Conservation (phyloP, 2,797 vertebrate species). For the Peromyscus eremicus region DNA sequence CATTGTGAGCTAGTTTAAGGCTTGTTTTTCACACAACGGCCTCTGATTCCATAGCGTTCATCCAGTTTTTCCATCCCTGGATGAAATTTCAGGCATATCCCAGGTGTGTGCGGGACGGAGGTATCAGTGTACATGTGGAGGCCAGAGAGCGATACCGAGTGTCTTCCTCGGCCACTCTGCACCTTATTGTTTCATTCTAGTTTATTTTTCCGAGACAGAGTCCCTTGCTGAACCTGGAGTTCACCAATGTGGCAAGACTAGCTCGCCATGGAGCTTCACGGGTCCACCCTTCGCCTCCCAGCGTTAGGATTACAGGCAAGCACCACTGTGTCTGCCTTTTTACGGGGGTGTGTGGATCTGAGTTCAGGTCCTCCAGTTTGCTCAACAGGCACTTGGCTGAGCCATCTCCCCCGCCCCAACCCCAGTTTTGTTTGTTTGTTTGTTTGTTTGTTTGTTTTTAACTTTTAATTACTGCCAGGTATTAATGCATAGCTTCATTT, state of each 20-base stretch:
- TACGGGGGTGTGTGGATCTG: background rate
- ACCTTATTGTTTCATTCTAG: background rate
- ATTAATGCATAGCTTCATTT: slow-evolving; percentile 34
- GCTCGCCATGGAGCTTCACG: background rate
- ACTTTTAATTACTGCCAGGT: background rate
- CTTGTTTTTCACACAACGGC: slow-evolving; percentile 28
- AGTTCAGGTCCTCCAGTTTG: background rate
- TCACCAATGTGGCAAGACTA: background rate
- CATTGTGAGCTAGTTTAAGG: background rate
- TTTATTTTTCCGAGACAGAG: background rate
- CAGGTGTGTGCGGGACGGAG: background rate
- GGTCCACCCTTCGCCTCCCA: background rate
- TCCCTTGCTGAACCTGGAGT: background rate
- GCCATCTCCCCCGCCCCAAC: background rate
- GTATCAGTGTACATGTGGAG: background rate
- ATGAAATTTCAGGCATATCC: background rate
- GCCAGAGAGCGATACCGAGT: background rate
- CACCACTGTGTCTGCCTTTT: too few relatives aligned
- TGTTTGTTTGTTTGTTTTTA: background rate
- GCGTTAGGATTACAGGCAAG: too few relatives aligned
- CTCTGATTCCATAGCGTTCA: background rate
- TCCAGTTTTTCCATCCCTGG: background rate
- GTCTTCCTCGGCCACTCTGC: background rate
- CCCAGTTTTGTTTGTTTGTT: background rate
- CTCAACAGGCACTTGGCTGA: background rate